These are phyloP conservation scores for Smutsia gigantea DNA, from an alignment of 2,797 vertebrate genomes.

Conservation along the genomic window DNA sequence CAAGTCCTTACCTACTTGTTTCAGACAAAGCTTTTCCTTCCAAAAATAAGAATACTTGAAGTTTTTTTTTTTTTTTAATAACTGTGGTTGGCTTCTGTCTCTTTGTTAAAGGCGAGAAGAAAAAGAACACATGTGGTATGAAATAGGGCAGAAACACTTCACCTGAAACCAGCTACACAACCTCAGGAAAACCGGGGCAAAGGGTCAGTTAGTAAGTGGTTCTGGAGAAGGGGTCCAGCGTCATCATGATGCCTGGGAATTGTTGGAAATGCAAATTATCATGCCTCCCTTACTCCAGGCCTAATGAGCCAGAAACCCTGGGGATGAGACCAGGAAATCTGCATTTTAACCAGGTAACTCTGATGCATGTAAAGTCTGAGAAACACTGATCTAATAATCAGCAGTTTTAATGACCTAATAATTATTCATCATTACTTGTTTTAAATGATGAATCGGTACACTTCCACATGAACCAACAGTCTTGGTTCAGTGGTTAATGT, in stretches of 20 bases:
- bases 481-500: neutral
- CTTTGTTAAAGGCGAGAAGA: neutral
- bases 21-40: constrained; percentile 31
- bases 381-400: neutral
- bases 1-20: constrained; percentile 1
- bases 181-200: neutral
- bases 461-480: neutral
- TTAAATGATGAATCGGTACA: neutral
- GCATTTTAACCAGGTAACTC: neutral
- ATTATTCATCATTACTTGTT: neutral
- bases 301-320: neutral
- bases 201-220: too few relatives aligned
- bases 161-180: neutral
- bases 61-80: neutral
- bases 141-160: neutral
- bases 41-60: constrained; percentile 39
- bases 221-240: neutral
- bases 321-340: neutral
- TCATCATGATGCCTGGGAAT: too few relatives aligned
- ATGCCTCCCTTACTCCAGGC: neutral
- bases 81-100: neutral
- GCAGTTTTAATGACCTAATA: neutral
- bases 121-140: neutral
- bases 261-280: neutral
- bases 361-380: neutral